These are phyloP conservation scores for Homarus gammarus DNA, from an alignment of 2,888 invertebrate genomes.

Conservation along the genomic window DNA sequence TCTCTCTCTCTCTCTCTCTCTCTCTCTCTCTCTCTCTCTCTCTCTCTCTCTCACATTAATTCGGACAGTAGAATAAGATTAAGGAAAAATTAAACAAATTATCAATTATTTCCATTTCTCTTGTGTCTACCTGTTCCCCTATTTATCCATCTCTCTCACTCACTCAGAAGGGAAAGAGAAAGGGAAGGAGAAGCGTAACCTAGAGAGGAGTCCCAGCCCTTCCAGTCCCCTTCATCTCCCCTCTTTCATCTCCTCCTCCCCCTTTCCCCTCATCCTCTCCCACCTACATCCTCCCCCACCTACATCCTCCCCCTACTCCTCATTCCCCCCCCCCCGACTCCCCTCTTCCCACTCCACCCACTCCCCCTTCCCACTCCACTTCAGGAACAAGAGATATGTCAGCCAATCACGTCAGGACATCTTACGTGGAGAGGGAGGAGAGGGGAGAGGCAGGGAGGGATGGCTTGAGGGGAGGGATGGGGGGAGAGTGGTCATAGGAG, in stretches of 20 bases:
- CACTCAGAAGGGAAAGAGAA: neutral
- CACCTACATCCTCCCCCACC: neutral
- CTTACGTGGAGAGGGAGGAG: neutral
- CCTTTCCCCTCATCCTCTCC: neutral
- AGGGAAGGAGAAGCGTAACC: too few relatives aligned
- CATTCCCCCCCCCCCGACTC: neutral
- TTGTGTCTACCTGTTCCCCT: neutral
- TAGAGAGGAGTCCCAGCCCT: too few relatives aligned
- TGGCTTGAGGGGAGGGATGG: too few relatives aligned
- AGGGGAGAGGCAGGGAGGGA: too few relatives aligned
- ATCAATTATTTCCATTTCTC: neutral
- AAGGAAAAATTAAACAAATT: too few relatives aligned
- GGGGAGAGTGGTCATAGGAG: too few relatives aligned
- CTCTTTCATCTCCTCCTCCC: neutral
- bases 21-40: too few relatives aligned
- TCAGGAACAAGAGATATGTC: neutral
- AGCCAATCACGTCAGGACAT: neutral
- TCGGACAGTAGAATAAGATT: too few relatives aligned
- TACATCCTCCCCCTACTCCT: neutral
- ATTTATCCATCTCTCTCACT: neutral
- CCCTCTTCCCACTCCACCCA: neutral
- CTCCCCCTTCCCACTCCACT: neutral
- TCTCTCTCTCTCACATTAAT: neutral
- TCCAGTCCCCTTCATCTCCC: neutral
- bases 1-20: neutral